Evolutionary conservation across 2,888 invertebrate genomes (phyloP).

Genomic region (Microctonus hyperodae): DNA sequence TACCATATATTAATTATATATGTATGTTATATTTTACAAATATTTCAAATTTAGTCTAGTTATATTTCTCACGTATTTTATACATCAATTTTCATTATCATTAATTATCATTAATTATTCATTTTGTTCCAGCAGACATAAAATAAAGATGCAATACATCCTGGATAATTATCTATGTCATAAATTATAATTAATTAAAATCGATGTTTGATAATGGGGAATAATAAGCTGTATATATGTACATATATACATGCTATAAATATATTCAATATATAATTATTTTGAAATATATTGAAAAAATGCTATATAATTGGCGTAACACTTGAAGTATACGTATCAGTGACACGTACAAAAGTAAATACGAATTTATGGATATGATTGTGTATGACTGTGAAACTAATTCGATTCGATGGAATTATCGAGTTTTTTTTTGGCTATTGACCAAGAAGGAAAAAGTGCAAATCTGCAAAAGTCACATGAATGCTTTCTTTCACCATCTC

Average conservation of each 20-base stretch:
- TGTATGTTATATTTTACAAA: no score
- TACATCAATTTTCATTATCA: no score
- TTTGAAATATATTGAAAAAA: conserved; percentile 22
- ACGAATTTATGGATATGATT: background rate
- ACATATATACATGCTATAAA: no score
- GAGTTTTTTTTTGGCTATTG: conserved; percentile 14
- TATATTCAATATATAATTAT: no score
- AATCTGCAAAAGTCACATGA: conserved; percentile 21
- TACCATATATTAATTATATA: no score
- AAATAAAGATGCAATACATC: no score
- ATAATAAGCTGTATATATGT: no score
- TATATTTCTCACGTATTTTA: background rate
- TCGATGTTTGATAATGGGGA: background rate
- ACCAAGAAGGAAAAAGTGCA: conserved; percentile 27
- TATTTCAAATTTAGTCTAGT: no score
- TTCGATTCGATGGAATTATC: conserved; percentile 18
- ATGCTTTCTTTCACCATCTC: background rate
- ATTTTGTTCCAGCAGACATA: background rate
- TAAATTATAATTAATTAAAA: background rate
- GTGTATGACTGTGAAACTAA: background rate
- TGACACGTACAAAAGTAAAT: background rate
- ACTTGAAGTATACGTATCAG: background rate
- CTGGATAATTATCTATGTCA: background rate
- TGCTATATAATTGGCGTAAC: background rate
- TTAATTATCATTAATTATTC: conserved; percentile 21